These are phyloP conservation scores for Cnemophilus loriae DNA, from an alignment of 2,113 vertebrate species.

Conservation along the genomic window DNA sequence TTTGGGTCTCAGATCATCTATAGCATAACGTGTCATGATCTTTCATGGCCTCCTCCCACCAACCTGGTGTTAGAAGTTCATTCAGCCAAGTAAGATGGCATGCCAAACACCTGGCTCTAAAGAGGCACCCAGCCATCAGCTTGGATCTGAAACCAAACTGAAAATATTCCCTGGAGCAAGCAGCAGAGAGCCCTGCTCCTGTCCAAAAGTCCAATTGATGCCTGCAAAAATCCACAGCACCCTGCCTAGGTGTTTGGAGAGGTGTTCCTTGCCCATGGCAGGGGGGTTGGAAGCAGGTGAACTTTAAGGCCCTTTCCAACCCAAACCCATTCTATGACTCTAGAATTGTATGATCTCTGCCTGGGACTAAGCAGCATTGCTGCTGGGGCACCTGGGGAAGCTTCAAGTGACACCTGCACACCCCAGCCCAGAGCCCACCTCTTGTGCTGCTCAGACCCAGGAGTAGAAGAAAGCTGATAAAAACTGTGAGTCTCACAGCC, in stretches of 20 bases:
- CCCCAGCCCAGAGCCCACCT: not conserved
- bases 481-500: not conserved
- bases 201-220: not conserved
- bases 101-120: not conserved
- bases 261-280: accelerated
- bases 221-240: not conserved
- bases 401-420: not conserved
- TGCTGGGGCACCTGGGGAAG: not conserved
- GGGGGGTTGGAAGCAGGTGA: not conserved
- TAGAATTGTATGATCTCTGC: not conserved
- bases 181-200: not conserved
- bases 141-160: not conserved
- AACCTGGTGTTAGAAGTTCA: not conserved
- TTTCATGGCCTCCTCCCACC: not conserved
- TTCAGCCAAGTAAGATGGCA: not conserved
- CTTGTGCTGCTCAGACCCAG: not conserved
- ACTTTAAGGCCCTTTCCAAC: not conserved
- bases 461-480: not conserved
- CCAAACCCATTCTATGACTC: not conserved
- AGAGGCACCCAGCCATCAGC: not conserved
- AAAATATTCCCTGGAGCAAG: not conserved
- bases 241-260: accelerated
- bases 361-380: not conserved
- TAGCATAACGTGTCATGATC: not conserved
- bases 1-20: not conserved